Conservation (phyloP, 2,113 vertebrate species). For the Pterocles gutturalis region DNA sequence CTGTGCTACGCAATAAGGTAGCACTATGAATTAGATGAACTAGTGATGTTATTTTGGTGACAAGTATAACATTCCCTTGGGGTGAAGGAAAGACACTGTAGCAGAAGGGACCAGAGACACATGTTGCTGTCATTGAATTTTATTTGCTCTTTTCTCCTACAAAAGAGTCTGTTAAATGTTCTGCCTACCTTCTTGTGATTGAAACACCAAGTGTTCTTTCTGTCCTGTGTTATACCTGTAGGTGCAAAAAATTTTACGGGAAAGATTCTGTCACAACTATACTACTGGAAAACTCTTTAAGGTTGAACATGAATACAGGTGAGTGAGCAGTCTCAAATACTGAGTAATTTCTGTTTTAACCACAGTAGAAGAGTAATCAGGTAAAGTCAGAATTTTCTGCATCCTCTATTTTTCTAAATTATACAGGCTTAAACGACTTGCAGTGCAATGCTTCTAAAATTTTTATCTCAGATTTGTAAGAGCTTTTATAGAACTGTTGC, state of each 20-base stretch:
- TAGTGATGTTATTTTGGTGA: neutral
- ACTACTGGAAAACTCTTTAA: constrained; percentile 79
- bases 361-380: neutral
- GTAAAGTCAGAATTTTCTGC: neutral
- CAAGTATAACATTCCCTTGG: neutral
- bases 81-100: neutral
- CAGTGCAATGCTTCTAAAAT: neutral
- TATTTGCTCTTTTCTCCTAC: neutral
- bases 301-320: constrained; percentile 89
- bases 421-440: neutral
- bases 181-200: neutral
- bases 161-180: neutral
- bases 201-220: neutral
- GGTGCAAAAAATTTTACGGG: constrained; percentile 87
- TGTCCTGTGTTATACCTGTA: constrained; percentile 29
- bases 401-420: neutral
- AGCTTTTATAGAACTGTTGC: neutral
- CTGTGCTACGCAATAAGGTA: neutral
- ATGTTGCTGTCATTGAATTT: accelerated
- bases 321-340: neutral
- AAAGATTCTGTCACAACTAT: constrained; percentile 82
- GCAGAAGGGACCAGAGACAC: neutral
- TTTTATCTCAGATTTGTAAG: neutral
- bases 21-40: neutral
- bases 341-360: neutral